Base-by-base conservation (phyloP, 2,888 invertebrate genomes). In the Chromoteleia sp. region DNA sequence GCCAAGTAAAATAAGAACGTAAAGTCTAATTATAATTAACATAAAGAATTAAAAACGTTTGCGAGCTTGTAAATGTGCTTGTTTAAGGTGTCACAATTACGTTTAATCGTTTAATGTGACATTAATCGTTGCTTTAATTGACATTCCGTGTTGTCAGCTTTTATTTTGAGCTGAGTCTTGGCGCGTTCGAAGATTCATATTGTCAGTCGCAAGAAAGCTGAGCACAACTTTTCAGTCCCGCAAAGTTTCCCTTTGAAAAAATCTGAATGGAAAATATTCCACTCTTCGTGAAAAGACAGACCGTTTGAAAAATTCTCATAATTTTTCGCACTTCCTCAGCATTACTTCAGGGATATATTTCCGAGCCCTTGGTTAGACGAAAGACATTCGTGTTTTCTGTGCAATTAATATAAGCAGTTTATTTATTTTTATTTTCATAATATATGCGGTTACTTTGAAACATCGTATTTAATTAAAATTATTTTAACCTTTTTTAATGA, bases 241-340 rank as follows among this genome's bases (percentile, higher is more conserved):
- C 48, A 25, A 50, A 50, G 15, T 25, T 50, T 25, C 12, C 6
- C 21, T 25, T 50, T 25, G 12, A 25, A 25, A 25, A 25, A 25
- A 25, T n/a, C 2, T 50, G n/a, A 50, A 50, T 50, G 15, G 19
- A 25, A 50, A 50, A 50, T 50, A 50, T 21, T 50, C 25, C 48
- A n/a, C 10, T 50, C 25, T 21, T 10, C 0, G 12, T 25, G n/a
- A 25, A 50, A 25, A 50, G n/a, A 25, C 25, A 25, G 10, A 50
- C 2, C 3, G 25, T 25, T 50, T 25, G 25, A 50, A 17, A 50
- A 50, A 50, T 50, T 25, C n/a, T n/a, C n/a, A n/a, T n/a, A n/a
- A n/a, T n/a, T n/a, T n/a, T n/a, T n/a, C n/a, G n/a, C n/a, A n/a
- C n/a, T n/a, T n/a, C n/a, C n/a, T n/a, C n/a, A n/a, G n/a, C n/a